phyloP scores from a whole-genome alignment of 2,113 vertebrate species.

The Ranitomeya imitator region DNA sequence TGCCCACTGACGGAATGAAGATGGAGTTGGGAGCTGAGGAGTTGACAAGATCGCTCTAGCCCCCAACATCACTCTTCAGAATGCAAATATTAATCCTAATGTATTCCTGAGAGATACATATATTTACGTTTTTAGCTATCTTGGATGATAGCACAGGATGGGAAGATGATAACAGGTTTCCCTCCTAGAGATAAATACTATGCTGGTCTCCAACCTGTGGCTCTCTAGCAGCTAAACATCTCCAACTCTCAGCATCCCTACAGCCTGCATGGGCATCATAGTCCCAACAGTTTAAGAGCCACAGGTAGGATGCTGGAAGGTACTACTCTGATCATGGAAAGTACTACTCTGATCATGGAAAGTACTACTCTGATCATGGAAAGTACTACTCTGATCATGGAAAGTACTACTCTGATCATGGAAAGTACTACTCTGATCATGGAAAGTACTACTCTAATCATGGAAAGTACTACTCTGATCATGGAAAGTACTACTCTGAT shows the following conservation, averaged over 20 bases:
- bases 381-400: too few species aligned
- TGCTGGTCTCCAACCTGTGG: neutral
- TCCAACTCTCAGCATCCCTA: neutral
- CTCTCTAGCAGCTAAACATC: neutral
- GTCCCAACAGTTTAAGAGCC: neutral
- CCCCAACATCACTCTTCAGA: neutral
- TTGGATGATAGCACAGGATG: neutral
- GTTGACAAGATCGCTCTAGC: neutral
- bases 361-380: too few species aligned
- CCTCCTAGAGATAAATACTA: neutral
- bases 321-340: too few species aligned
- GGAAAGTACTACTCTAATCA: too few species aligned
- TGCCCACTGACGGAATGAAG: constrained; percentile 27
- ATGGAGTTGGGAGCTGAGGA: neutral
- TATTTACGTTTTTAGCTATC: neutral
- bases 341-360: too few species aligned
- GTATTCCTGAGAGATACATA: neutral
- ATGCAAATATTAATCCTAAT: neutral
- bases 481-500: too few species aligned
- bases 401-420: too few species aligned
- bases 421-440: too few species aligned
- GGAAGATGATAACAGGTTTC: neutral
- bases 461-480: too few species aligned
- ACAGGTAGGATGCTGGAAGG: neutral
- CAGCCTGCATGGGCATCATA: neutral